These are phyloP conservation scores for Pantala flavescens DNA, from an alignment of 1,140 invertebrate genomes.

Conservation along the genomic window DNA sequence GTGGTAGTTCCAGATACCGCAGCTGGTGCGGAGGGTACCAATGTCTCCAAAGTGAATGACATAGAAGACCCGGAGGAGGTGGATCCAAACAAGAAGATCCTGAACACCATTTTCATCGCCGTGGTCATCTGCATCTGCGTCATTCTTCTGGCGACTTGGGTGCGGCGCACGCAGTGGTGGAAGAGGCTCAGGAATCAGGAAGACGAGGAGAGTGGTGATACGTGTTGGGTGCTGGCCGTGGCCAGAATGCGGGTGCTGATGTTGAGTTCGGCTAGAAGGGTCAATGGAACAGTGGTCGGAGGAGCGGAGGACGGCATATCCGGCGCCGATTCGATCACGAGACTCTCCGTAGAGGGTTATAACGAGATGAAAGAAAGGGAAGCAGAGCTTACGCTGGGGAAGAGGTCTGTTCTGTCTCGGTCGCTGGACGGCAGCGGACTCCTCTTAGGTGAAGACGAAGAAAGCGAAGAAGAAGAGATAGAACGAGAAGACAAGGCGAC, in stretches of 20 bases:
- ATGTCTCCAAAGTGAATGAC: conserved; percentile 18
- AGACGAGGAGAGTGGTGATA: neutral
- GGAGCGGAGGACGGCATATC: conserved; percentile 19
- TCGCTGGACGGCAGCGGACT: neutral
- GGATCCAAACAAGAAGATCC: conserved; percentile 36
- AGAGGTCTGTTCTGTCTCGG: neutral
- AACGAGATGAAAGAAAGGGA: conserved; percentile 42
- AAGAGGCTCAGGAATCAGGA: neutral
- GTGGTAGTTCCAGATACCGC: conserved; percentile 12
- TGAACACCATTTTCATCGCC: conserved; percentile 39
- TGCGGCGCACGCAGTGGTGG: conserved; percentile 40
- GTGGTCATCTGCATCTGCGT: conserved; percentile 38
- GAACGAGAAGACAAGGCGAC: conserved; percentile 36
- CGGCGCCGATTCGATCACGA: conserved; percentile 46
- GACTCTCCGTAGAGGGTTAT: conserved; percentile 51
- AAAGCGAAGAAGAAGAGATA: conserved; percentile 19
- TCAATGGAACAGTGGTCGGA: neutral
- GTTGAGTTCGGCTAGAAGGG: neutral
- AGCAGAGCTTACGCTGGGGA: neutral
- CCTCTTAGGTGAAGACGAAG: neutral
- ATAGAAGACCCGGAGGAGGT: conserved; percentile 19
- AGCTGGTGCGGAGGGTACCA: conserved; percentile 20
- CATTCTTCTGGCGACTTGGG: conserved; percentile 38
- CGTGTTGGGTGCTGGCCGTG: neutral
- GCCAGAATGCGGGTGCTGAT: neutral